phyloP scores from a whole-genome alignment of 2,113 vertebrate species.

The Oriolus oriolus region DNA sequence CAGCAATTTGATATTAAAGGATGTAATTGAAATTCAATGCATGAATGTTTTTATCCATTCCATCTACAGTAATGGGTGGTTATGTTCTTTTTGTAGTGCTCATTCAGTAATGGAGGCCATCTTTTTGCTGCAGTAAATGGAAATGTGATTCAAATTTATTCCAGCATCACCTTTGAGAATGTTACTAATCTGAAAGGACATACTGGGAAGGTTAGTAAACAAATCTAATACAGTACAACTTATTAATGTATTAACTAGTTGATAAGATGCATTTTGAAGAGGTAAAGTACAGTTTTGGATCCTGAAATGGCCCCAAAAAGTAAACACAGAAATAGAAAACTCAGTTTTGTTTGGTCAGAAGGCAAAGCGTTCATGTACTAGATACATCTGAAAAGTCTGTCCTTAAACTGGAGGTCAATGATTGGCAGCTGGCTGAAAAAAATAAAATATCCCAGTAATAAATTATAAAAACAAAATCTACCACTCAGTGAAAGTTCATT shows the following conservation, averaged over 20 bases:
- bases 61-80: not conserved
- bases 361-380: not conserved
- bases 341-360: not conserved
- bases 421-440: not conserved
- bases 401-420: not conserved
- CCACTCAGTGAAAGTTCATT: not conserved
- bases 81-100: slow-evolving; percentile 74
- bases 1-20: not conserved
- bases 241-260: not conserved
- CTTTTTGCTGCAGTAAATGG: slow-evolving; percentile 89
- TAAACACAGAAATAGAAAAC: not conserved
- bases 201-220: slow-evolving; percentile 84
- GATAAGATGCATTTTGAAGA: not conserved
- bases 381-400: not conserved
- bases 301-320: not conserved
- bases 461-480: not conserved
- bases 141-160: slow-evolving; percentile 91
- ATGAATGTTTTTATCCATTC: not conserved
- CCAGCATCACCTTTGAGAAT: slow-evolving; percentile 85
- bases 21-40: not conserved
- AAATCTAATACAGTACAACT: not conserved
- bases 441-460: not conserved
- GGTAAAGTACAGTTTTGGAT: not conserved
- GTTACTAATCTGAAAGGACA: slow-evolving; percentile 88
- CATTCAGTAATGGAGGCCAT: slow-evolving; percentile 91